Percentiles rank a stretch among this genome's conserved stretches.
These are phyloP conservation scores for Epinephelus moara DNA, from an alignment of 2,113 vertebrate genomes.

Conservation along the genomic window DNA sequence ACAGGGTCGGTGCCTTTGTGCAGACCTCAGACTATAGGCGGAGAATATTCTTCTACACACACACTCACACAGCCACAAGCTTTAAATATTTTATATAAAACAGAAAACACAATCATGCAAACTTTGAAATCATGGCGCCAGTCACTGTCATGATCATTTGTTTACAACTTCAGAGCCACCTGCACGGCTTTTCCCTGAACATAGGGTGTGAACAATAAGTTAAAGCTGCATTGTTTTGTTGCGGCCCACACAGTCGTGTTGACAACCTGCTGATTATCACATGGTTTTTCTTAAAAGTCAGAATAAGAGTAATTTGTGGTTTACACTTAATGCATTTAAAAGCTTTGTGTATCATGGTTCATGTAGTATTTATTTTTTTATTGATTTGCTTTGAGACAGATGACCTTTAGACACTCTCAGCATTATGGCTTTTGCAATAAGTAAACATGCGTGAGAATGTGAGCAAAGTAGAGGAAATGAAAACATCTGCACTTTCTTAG, in stretches of 20 bases:
- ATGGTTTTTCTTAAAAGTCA: not conserved
- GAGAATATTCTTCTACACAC: not conserved
- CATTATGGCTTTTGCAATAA: not conserved
- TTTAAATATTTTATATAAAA: constrained; percentile 7
- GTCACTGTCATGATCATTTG: not conserved
- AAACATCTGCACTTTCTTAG: not conserved
- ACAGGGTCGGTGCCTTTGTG: constrained; percentile 86
- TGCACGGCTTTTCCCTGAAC: not conserved
- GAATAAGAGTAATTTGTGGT: not conserved
- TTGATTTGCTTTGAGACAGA: not conserved
- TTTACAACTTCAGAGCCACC: not conserved
- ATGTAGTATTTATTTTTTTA: not conserved
- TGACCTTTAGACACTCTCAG: not conserved
- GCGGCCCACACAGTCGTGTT: not conserved
- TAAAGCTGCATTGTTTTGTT: not conserved
- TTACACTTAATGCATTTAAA: not conserved
- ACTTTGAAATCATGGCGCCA: constrained; percentile 5
- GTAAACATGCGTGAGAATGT: not conserved
- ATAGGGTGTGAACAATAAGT: not conserved
- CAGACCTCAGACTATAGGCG: constrained; percentile 83
- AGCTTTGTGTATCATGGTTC: not conserved
- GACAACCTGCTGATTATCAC: not conserved
- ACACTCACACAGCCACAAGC: not conserved
- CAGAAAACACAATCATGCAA: not conserved
- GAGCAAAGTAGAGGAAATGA: not conserved